Evolutionary conservation across 23 tunicate species (phyloP).

Genomic region (Trididemnum nubilum): DNA sequence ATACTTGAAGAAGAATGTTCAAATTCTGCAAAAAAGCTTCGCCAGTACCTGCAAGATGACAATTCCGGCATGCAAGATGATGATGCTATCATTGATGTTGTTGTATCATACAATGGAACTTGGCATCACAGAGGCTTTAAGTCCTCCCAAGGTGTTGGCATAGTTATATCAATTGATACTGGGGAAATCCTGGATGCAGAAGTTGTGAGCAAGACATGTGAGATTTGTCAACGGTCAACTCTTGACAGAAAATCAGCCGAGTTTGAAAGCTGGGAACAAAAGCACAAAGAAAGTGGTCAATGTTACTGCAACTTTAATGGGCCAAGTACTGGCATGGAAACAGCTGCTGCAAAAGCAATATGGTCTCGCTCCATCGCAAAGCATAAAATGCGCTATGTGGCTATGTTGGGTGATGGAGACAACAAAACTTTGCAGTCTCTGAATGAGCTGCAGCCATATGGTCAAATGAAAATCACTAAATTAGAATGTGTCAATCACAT

Average conservation of each 20-base stretch:
- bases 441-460: conserved; percentile 17
- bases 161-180: conserved; percentile 30
- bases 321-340: conserved; percentile 29
- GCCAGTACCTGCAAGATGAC: conserved; percentile 9
- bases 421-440: conserved; percentile 31
- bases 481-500: conserved; percentile 37
- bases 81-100: conserved; percentile 17
- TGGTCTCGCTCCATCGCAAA: conserved; percentile 28
- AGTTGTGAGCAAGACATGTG: conserved; percentile 27
- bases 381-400: conserved; percentile 2
- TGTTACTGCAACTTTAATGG: conserved; percentile 13
- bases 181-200: conserved; percentile 29
- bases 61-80: neutral
- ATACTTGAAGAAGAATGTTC: neutral
- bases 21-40: neutral
- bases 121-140: conserved; percentile 34
- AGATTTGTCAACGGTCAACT: neutral
- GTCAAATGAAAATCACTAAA: neutral
- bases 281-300: conserved; percentile 16
- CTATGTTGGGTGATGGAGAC: conserved; percentile 20
- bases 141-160: conserved; percentile 27
- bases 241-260: conserved; percentile 4
- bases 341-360: conserved; percentile 16
- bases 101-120: conserved; percentile 29
- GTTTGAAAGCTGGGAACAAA: neutral